Evolutionary conservation across 2,113 vertebrate genomes (phyloP).

Genomic region (Columba janthina): DNA sequence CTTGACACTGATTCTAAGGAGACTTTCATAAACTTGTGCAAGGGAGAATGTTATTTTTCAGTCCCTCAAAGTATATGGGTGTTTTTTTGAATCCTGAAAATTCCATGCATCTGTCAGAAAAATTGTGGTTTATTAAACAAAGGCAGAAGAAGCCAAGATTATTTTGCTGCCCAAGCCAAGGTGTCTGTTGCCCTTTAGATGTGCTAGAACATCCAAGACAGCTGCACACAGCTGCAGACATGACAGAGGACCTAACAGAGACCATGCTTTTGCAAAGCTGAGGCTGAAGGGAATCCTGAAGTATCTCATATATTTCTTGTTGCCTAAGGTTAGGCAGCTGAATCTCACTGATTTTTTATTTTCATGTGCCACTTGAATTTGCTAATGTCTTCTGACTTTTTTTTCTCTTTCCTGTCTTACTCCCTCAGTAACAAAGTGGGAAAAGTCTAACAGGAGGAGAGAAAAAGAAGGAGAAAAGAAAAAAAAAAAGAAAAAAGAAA

Average conservation of each 20-base stretch:
- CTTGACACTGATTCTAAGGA: not conserved
- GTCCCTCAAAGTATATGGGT: not conserved
- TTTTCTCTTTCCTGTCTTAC: not conserved
- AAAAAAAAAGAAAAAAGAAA: accelerated
- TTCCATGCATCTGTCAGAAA: not conserved
- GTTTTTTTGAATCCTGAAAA: not conserved
- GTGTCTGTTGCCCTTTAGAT: not conserved
- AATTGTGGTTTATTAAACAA: not conserved
- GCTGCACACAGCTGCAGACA: not conserved
- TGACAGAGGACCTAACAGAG: not conserved
- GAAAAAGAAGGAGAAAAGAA: not conserved
- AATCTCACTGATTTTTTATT: slow-evolving; percentile 17
- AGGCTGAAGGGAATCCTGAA: not conserved
- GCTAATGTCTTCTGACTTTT: not conserved
- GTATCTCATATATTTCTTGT: not conserved
- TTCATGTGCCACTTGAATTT: not conserved
- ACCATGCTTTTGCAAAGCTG: not conserved
- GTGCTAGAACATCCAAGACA: not conserved
- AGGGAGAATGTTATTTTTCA: not conserved
- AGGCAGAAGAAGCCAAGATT: not conserved
- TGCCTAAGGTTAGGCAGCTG: slow-evolving; percentile 9
- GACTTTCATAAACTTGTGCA: not conserved
- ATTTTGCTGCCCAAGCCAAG: not conserved
- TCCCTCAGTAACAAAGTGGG: not conserved
- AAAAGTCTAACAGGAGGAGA: not conserved